Conservation (phyloP, 2,888 invertebrate species). For the Catonia carolina region DNA sequence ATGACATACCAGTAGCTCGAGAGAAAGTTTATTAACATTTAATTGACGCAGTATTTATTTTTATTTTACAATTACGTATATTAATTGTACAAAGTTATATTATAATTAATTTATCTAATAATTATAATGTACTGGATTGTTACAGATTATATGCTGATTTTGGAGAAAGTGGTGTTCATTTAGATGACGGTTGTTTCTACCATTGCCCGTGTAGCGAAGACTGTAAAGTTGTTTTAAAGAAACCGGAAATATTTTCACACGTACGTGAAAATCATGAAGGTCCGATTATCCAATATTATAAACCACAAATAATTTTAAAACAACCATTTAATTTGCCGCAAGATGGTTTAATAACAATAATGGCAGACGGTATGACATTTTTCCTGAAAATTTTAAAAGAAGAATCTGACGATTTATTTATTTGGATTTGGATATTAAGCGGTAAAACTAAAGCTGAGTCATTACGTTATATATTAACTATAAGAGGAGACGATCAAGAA, state of each 20-base stretch:
- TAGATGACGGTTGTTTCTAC: constrained; percentile 21
- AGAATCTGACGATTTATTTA: constrained; percentile 7
- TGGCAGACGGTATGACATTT: constrained; percentile 10
- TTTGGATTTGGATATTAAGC: constrained; percentile 23
- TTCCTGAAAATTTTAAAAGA: constrained; percentile 18
- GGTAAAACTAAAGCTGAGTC: constrained; percentile 20
- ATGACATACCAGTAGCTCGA: too few species aligned
- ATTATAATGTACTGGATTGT: too few species aligned
- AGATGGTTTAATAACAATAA: constrained; percentile 17
- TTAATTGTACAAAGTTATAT: too few species aligned
- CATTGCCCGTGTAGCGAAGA: constrained; percentile 15
- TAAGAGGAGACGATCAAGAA: constrained; percentile 17
- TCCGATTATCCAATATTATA: constrained; percentile 27
- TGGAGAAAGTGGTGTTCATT: constrained; percentile 18
- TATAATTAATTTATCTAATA: too few species aligned
- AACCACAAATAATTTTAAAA: constrained; percentile 4
- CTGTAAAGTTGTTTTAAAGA: constrained; percentile 17
- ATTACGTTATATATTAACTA: constrained; percentile 14
- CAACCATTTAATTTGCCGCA: constrained; percentile 11
- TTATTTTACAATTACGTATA: too few species aligned
- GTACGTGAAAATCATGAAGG: constrained; percentile 26
- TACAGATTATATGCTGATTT: constrained; percentile 19
- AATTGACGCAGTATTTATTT: too few species aligned
- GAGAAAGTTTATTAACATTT: too few species aligned
- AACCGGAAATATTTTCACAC: constrained; percentile 18